Evolutionary conservation across 37 sponge, comb jelly and placozoan species (phyloP).

Genomic region (Crambe crambe): DNA sequence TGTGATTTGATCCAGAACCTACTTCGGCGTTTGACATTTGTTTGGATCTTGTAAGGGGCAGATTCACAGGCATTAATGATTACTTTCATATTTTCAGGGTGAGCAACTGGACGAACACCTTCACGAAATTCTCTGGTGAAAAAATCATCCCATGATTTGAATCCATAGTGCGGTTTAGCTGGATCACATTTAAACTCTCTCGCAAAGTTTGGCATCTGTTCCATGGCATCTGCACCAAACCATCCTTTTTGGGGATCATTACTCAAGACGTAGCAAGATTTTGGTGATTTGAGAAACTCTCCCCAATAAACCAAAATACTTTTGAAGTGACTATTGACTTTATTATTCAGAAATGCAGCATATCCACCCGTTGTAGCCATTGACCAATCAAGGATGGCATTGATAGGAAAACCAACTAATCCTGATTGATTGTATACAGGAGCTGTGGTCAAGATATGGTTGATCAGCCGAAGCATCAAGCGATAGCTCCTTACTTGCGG

Average conservation of each 20-base stretch:
- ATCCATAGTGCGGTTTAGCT: conserved; percentile 18
- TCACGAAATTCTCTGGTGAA: conserved; percentile 34
- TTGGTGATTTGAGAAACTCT: conserved; percentile 11
- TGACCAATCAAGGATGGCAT: conserved; percentile 47
- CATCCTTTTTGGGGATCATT: conserved; percentile 7
- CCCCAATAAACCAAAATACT: conserved; percentile 37
- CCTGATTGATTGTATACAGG: conserved; percentile 17
- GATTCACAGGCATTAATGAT: conserved; percentile 56
- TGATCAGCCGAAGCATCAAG: conserved; percentile 29
- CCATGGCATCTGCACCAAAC: conserved; percentile 33
- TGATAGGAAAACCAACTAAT: conserved; percentile 57
- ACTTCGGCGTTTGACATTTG: conserved; percentile 15
- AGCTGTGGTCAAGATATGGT: conserved; percentile 33
- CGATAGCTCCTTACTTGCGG: conserved; percentile 38
- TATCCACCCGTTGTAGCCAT: conserved; percentile 40
- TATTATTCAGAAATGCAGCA: conserved; percentile 39
- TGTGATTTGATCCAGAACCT: conserved; percentile 46
- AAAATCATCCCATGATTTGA: conserved; percentile 54
- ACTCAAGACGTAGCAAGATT: conserved; percentile 45
- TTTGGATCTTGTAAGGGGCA: conserved; percentile 22
- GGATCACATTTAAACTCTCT: conserved; percentile 28
- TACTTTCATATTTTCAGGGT: conserved; percentile 26
- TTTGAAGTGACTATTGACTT: conserved; percentile 44
- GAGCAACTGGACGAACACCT: conserved; percentile 40
- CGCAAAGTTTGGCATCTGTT: conserved; percentile 13